Base-by-base conservation (phyloP, 2,797 vertebrate genomes). In the Helicolenus hilgendorfi region DNA sequence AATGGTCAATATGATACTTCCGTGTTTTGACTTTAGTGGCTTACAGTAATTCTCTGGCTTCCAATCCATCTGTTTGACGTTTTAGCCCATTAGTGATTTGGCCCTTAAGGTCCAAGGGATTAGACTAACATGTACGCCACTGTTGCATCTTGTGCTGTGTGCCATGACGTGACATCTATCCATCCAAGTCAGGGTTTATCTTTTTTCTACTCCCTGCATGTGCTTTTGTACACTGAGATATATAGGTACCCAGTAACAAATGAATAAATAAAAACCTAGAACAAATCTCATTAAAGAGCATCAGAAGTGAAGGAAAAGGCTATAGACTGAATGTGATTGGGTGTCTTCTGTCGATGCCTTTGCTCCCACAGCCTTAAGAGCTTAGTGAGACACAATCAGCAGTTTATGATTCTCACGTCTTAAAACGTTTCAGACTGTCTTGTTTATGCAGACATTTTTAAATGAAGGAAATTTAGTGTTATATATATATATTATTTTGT, bases 111-210 rank as follows among this genome's bases (percentile, higher is more conserved):
- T 82, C 41, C 22, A 18, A 60, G 4, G 81, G 81, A 91, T 94
- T 83, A 88, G 78, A 68, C 2, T 55, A 15, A 22, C 36, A 45
- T 68, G 2, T 41, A 26, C 1, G 1, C 58, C 72, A 62, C 38
- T n/a, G 72, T 71, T 78, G 5, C 36, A 81, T 82, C 33, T 64
- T 18, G 59, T 72, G 68, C 38, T 63, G 18, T 58, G 77, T 73
- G 45, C 29, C 58, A 63, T 88, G 72, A 58, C 71, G 64, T 82
- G 81, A 80, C 64, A 89, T 71, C 49, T 58, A 84, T 82, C 77
- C 76, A 76, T 80, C 15, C 18, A 59, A 49, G 20, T 76, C 72
- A 78, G 22, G 36, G 14, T 60, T 90, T 65, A 71, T 70, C 72
- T 76, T 79, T 70, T 87, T 67, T 78, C 18, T 24, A n/a, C n/a